These are phyloP conservation scores for Ectobius pallidus DNA, from an alignment of 2,888 invertebrate species.

Conservation along the genomic window DNA sequence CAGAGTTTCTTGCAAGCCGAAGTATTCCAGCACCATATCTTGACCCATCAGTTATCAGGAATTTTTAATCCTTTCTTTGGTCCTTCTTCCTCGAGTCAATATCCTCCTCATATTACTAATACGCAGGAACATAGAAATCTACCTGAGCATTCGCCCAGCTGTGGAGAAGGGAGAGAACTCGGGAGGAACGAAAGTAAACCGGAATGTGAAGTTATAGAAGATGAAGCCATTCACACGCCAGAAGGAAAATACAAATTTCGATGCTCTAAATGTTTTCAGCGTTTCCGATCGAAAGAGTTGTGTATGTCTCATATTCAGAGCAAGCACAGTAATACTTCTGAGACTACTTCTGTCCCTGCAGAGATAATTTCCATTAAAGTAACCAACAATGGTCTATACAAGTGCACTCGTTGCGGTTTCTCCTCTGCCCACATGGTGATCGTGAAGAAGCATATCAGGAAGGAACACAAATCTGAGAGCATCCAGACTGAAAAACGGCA, in stretches of 20 bases:
- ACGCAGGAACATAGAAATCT: background rate
- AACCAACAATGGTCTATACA: constrained; percentile 46
- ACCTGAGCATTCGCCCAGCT: constrained; percentile 11
- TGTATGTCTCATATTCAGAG: constrained; percentile 51
- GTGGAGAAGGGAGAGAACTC: background rate
- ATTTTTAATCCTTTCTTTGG: constrained; percentile 46
- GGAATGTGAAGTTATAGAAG: constrained; percentile 29
- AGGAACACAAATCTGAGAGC: constrained; percentile 54
- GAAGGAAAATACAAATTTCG: constrained; percentile 46
- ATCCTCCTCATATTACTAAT: background rate
- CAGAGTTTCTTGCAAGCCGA: constrained; percentile 64
- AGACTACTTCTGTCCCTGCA: constrained; percentile 27
- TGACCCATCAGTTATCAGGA: constrained; percentile 60
- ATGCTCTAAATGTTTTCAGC: constrained; percentile 50
- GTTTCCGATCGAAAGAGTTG: constrained; percentile 50
- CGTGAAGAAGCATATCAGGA: constrained; percentile 57
- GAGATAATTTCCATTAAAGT: constrained; percentile 35
- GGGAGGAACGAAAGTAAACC: background rate
- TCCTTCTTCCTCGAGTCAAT: background rate
- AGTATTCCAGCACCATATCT: constrained; percentile 66
- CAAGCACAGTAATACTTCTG: constrained; percentile 46
- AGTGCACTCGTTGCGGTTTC: constrained; percentile 52
- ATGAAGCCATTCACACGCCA: constrained; percentile 8
- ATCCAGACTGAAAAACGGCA: constrained; percentile 39
- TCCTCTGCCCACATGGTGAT: constrained; percentile 49